These are phyloP conservation scores for Plemyria rubiginata DNA, from an alignment of 2,888 invertebrate genomes.

Conservation along the genomic window DNA sequence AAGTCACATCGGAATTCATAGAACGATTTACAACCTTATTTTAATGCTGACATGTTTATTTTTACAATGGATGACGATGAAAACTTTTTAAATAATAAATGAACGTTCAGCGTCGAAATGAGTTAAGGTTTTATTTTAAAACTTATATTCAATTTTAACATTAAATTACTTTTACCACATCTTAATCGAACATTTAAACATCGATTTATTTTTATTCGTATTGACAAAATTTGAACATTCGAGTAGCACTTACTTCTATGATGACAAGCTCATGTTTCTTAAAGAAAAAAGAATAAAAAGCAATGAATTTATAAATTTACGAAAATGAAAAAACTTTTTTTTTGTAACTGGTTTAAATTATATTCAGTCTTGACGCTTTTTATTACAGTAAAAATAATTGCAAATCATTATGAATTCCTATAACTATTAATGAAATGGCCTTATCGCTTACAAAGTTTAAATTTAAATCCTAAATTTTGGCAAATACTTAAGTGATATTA, in stretches of 20 bases:
- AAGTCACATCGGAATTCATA: conserved; percentile 77
- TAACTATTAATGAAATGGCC: conserved; percentile 33
- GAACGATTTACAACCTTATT: conserved; percentile 81
- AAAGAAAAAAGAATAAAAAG: conserved; percentile 33
- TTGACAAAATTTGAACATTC: conserved; percentile 81
- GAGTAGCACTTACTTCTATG: conserved; percentile 67
- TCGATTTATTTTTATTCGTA: conserved; percentile 64
- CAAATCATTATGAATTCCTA: conserved; percentile 13
- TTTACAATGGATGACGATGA: conserved; percentile 67
- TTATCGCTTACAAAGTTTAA: conserved; percentile 19
- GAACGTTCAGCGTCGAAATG: conserved; percentile 9
- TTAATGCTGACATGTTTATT: conserved; percentile 61
- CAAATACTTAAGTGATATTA: conserved; percentile 77
- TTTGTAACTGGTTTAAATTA: not conserved
- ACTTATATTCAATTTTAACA: conserved; percentile 22
- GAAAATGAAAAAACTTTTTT: not conserved
- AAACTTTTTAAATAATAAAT: conserved; percentile 25
- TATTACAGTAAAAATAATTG: conserved; percentile 9
- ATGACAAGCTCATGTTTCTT: conserved; percentile 77
- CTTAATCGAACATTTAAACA: conserved; percentile 57
- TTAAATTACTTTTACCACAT: conserved; percentile 39
- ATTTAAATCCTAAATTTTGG: conserved; percentile 63
- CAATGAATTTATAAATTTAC: conserved; percentile 2
- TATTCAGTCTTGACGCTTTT: conserved; percentile 31
- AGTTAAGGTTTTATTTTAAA: conserved; percentile 7